A percentile compares a stretch with the other conserved stretches of the same genome.
These are phyloP conservation scores for Psephotus haematonotus DNA, from an alignment of 2,113 vertebrate genomes.

Conservation along the genomic window DNA sequence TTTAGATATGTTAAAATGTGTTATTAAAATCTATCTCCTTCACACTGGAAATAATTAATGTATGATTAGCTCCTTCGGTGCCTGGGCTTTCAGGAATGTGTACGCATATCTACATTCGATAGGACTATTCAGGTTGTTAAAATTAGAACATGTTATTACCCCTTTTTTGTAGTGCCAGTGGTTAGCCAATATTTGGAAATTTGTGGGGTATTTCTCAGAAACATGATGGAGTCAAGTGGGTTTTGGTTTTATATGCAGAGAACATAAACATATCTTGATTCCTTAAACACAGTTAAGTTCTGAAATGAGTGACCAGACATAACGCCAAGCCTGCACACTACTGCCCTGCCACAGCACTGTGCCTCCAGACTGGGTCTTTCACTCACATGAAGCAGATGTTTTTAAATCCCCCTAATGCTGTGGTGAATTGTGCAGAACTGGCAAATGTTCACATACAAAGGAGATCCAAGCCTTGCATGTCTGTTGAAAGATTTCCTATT, in stretches of 20 bases:
- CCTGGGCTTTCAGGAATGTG: neutral
- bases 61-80: neutral
- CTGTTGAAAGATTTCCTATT: neutral
- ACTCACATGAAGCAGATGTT: neutral
- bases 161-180: neutral
- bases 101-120: neutral
- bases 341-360: neutral
- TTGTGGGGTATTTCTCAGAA: neutral
- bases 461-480: neutral
- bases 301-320: neutral
- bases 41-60: neutral
- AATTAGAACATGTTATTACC: neutral
- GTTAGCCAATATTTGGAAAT: conserved; percentile 20
- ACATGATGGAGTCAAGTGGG: neutral
- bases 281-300: neutral
- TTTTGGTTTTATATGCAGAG: neutral
- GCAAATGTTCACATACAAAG: neutral
- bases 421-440: neutral
- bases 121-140: neutral
- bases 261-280: neutral
- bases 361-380: neutral
- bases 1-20: neutral
- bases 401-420: neutral
- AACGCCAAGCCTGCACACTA: neutral
- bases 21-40: neutral